A percentile compares a stretch with the other conserved stretches of the same genome.
Conservation (phyloP, 1,140 invertebrate species). For the Saccostrea cuccullata region DNA sequence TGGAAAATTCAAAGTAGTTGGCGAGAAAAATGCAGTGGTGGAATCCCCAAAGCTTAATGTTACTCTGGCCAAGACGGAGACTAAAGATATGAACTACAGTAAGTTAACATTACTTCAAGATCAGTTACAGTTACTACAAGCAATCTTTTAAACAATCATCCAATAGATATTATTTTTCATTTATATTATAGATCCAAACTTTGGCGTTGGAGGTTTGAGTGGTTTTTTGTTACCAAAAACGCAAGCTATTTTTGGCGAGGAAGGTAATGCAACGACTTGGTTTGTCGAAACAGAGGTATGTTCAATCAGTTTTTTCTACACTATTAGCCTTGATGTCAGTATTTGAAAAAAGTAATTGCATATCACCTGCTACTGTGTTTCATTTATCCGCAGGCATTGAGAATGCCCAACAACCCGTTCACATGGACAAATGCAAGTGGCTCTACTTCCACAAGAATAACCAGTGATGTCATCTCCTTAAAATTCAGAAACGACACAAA, state of each 20-base stretch:
- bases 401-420: constrained; percentile 53
- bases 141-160: background rate
- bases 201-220: constrained; percentile 54
- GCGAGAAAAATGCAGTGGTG: constrained; percentile 53
- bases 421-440: constrained; percentile 54
- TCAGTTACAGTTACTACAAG: background rate
- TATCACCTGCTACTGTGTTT: no score
- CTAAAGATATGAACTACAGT: constrained; percentile 58
- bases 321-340: background rate
- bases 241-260: constrained; percentile 57
- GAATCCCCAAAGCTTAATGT: constrained; percentile 56
- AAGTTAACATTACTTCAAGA: background rate
- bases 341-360: no score
- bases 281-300: constrained; percentile 58
- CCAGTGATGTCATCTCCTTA: constrained; percentile 57
- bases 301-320: background rate
- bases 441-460: constrained; percentile 48
- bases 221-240: constrained; percentile 56
- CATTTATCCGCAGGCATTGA: constrained; percentile 36
- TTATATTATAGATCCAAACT: constrained; percentile 37
- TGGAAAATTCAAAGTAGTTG: constrained; percentile 52
- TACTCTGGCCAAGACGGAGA: constrained; percentile 53
- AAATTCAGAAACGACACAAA: constrained; percentile 54
- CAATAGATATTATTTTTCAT: background rate
- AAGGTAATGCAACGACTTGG: constrained; percentile 55